These are phyloP conservation scores for Peromyscus maniculatus DNA, from an alignment of 2,113 vertebrate genomes.

Conservation along the genomic window DNA sequence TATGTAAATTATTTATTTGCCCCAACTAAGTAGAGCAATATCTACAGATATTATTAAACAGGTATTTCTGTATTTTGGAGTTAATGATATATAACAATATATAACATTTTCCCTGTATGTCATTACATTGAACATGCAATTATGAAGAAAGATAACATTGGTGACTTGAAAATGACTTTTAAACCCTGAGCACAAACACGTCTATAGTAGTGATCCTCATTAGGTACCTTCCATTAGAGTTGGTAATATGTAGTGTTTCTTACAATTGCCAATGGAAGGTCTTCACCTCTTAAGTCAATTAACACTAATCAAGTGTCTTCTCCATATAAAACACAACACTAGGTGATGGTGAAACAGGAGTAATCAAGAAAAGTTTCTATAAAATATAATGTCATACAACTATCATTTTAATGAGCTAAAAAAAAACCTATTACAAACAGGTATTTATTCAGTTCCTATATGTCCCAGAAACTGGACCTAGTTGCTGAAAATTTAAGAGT, in stretches of 20 bases:
- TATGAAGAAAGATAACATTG: background rate
- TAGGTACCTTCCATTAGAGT: background rate
- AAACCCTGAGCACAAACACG: conserved; percentile 7
- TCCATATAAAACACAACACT: background rate
- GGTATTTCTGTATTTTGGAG: conserved; percentile 50
- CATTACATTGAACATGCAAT: conserved; percentile 13
- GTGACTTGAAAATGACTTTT: conserved; percentile 12
- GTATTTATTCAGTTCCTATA: background rate
- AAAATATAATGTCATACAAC: background rate
- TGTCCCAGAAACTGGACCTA: background rate
- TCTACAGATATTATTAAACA: conserved; percentile 62
- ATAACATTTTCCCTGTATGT: conserved; percentile 34
- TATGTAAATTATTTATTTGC: conserved; percentile 76
- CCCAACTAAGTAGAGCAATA: conserved; percentile 60
- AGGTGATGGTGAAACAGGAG: background rate
- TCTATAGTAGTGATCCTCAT: background rate
- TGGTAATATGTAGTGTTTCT: background rate
- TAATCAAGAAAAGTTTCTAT: background rate
- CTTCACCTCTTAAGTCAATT: conserved; percentile 45
- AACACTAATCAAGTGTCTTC: background rate
- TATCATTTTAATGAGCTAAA: conserved; percentile 3
- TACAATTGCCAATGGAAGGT: background rate
- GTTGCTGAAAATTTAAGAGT: background rate
- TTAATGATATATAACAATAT: conserved; percentile 63
- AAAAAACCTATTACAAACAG: background rate